Percentiles rank a stretch among this genome's conserved stretches.
phyloP scores from a whole-genome alignment of 2,888 invertebrate genomes.

The Torymus tubicola region DNA sequence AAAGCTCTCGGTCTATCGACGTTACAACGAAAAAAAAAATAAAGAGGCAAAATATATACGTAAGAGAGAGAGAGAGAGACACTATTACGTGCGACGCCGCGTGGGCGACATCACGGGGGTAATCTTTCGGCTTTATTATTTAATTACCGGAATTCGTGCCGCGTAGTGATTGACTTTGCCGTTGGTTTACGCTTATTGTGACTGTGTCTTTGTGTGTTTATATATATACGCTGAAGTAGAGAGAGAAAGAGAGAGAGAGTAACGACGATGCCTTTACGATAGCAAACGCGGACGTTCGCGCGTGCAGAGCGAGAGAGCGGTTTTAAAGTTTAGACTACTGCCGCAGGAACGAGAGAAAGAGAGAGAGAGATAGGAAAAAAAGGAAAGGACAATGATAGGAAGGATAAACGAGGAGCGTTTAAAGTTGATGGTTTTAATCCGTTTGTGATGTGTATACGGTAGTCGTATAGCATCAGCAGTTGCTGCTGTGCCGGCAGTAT shows the following conservation, averaged over 20 bases:
- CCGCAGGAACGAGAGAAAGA: not conserved
- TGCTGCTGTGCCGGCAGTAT: too few species aligned
- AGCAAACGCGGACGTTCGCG: not conserved
- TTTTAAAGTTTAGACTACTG: slow-evolving; percentile 32
- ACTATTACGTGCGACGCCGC: slow-evolving; percentile 7
- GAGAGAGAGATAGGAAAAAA: not conserved
- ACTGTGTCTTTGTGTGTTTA: not conserved
- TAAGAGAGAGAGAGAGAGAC: slow-evolving; percentile 2
- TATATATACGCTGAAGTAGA: not conserved
- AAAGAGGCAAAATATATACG: not conserved
- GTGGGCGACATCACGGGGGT: slow-evolving; percentile 14
- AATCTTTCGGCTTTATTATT: slow-evolving; percentile 52
- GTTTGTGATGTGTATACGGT: not conserved
- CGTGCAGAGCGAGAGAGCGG: too few species aligned
- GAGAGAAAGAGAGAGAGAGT: not conserved
- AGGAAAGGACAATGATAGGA: slow-evolving; percentile 4
- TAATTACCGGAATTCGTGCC: slow-evolving; percentile 46
- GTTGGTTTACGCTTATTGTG: not conserved
- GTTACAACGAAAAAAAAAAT: not conserved
- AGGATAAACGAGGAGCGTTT: not conserved
- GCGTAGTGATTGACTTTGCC: slow-evolving; percentile 22
- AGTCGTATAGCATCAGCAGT: too few species aligned
- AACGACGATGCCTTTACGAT: slow-evolving; percentile 37
- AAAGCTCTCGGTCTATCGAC: slow-evolving; percentile 17
- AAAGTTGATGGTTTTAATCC: slow-evolving; percentile 8